Evolutionary conservation across 2,888 invertebrate species (phyloP).

Genomic region (Oxycera nigricornis): DNA sequence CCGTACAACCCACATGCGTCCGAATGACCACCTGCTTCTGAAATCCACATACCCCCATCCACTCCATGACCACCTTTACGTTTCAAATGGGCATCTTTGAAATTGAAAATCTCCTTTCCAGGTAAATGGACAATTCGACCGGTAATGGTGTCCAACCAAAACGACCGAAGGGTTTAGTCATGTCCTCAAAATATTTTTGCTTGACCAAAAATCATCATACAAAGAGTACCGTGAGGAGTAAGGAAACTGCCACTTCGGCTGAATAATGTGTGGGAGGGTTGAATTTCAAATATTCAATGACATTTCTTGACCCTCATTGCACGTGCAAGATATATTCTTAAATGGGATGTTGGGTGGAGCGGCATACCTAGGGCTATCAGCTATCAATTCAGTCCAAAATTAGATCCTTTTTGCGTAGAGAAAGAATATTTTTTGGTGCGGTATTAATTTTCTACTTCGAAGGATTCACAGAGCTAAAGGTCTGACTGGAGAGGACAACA

Average conservation of each 20-base stretch:
- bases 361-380: no score
- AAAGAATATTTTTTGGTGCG: no score
- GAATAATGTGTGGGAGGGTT: slow-evolving; percentile 41
- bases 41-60: background rate
- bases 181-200: slow-evolving; percentile 18
- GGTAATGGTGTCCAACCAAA: slow-evolving; percentile 24
- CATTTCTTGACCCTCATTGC: slow-evolving; percentile 8
- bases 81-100: slow-evolving; percentile 45
- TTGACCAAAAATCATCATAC: slow-evolving; percentile 32
- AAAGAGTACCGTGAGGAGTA: background rate
- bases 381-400: no score
- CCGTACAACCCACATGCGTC: background rate
- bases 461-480: no score
- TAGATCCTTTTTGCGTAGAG: no score
- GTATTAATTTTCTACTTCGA: no score
- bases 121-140: slow-evolving; percentile 43
- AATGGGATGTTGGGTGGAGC: no score
- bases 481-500: no score
- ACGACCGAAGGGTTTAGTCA: slow-evolving; percentile 4
- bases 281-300: slow-evolving; percentile 45
- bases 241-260: background rate
- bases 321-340: background rate
- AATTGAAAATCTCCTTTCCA: slow-evolving; percentile 47
- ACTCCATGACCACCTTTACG: background rate
- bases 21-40: slow-evolving; percentile 1